These are phyloP conservation scores for Dreissena polymorpha DNA, from an alignment of 1,140 invertebrate species.

Conservation along the genomic window DNA sequence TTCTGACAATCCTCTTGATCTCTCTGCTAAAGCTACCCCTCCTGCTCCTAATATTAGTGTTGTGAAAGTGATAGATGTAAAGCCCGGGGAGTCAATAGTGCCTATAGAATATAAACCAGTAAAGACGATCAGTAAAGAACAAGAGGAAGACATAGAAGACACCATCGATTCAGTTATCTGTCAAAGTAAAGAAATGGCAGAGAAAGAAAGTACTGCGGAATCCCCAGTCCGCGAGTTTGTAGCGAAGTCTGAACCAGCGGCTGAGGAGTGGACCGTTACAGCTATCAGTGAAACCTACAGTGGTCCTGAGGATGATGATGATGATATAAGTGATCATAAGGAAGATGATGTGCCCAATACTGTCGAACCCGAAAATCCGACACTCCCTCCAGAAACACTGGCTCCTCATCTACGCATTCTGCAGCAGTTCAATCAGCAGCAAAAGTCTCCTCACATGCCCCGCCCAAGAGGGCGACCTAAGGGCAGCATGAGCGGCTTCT, in stretches of 20 bases:
- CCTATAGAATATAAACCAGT: conserved; percentile 26
- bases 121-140: conserved; percentile 36
- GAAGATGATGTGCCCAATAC: conserved; percentile 11
- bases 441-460: conserved; percentile 6
- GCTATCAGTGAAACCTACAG: conserved; percentile 35
- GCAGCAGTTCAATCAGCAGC: background rate
- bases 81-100: background rate
- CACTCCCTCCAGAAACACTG: conserved; percentile 2
- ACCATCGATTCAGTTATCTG: conserved; percentile 49
- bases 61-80: conserved; percentile 12
- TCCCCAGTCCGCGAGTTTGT: too few species aligned
- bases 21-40: conserved; percentile 38
- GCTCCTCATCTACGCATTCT: conserved; percentile 16
- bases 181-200: background rate
- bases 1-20: conserved; percentile 17
- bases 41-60: conserved; percentile 48
- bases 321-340: conserved; percentile 31
- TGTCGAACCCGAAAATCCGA: background rate
- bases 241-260: conserved; percentile 16
- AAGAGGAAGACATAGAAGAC: conserved; percentile 46
- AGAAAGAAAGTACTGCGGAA: background rate
- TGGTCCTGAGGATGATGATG: conserved; percentile 28
- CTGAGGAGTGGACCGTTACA: conserved; percentile 42
- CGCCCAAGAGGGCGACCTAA: conserved; percentile 56
- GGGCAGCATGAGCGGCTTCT: conserved; percentile 41